phyloP scores from a whole-genome alignment of 2,888 invertebrate species.

The Nudaria mundana region DNA sequence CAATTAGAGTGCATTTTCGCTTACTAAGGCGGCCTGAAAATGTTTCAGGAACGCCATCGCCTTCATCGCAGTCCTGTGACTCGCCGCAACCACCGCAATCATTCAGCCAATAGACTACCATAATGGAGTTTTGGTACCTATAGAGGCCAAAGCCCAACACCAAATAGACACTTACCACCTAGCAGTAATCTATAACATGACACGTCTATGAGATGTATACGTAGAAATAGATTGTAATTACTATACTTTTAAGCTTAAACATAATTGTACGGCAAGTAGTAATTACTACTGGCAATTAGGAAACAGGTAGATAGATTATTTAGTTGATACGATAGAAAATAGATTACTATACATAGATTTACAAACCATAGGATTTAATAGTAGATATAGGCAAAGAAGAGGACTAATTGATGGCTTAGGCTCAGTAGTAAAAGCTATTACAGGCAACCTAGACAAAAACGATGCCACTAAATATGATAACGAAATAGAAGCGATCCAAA shows the following conservation, averaged over 20 bases:
- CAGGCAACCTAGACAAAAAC: constrained; percentile 15
- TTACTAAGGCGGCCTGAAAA: constrained; percentile 28
- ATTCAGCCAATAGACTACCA: constrained; percentile 28
- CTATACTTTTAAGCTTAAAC: not conserved
- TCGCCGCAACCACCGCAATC: constrained; percentile 18
- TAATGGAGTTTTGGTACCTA: constrained; percentile 25
- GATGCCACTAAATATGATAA: constrained; percentile 17
- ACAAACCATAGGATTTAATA: constrained; percentile 1
- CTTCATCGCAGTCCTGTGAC: constrained; percentile 16
- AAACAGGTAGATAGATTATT: constrained; percentile 18
- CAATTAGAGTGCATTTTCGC: constrained; percentile 19
- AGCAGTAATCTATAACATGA: not conserved
- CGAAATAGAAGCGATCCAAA: constrained; percentile 6
- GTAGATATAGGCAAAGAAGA: constrained; percentile 7
- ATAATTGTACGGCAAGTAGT: constrained; percentile 1
- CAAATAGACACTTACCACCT: not conserved
- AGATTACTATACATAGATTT: constrained; percentile 20
- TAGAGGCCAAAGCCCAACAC: constrained; percentile 19
- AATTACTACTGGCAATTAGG: constrained; percentile 1
- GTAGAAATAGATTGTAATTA: not conserved
- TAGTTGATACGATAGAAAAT: constrained; percentile 21
- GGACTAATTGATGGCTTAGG: constrained; percentile 19
- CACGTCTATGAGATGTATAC: not conserved
- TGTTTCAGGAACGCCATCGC: constrained; percentile 28
- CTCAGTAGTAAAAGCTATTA: constrained; percentile 19